Percentiles rank a stretch among this genome's conserved stretches.
Evolutionary conservation across 2,113 vertebrate genomes (phyloP).

Genomic region (Canis aureus): DNA sequence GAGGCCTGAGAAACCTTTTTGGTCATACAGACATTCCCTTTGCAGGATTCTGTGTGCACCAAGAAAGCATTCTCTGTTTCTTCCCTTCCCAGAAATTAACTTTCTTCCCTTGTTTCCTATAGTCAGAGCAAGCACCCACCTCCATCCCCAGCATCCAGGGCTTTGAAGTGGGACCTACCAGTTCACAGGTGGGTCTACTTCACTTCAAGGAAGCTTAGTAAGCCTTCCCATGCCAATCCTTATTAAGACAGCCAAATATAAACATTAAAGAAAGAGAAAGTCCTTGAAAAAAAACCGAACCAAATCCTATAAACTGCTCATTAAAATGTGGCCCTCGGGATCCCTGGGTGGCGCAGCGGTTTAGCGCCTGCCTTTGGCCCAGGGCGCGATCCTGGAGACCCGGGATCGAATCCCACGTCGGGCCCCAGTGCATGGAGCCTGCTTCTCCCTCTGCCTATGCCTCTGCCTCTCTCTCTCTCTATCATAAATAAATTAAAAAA

Average conservation of each 20-base stretch:
- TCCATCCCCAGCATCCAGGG: not conserved
- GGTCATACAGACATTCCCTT: not conserved
- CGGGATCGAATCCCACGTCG: too few relatives aligned
- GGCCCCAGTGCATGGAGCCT: too few relatives aligned
- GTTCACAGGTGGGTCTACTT: not conserved
- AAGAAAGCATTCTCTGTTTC: not conserved
- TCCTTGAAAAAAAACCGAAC: not conserved
- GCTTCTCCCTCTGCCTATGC: too few relatives aligned
- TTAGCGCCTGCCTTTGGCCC: too few relatives aligned
- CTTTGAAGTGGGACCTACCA: not conserved
- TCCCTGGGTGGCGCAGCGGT: too few relatives aligned
- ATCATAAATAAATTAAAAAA: too few relatives aligned
- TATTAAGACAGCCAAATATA: not conserved
- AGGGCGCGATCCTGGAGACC: too few relatives aligned
- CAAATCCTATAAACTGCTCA: not conserved
- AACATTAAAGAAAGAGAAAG: not conserved
- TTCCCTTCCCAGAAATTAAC: too few relatives aligned
- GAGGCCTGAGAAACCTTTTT: not conserved
- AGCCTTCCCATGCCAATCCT: not conserved
- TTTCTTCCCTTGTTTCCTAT: not conserved
- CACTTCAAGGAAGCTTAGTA: not conserved
- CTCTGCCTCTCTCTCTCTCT: too few relatives aligned
- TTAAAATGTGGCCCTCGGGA: not conserved
- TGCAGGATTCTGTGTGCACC: not conserved
- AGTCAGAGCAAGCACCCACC: not conserved